Evolutionary conservation across 2,888 invertebrate genomes (phyloP).

Genomic region (Parapristionchus giblindavisi): DNA sequence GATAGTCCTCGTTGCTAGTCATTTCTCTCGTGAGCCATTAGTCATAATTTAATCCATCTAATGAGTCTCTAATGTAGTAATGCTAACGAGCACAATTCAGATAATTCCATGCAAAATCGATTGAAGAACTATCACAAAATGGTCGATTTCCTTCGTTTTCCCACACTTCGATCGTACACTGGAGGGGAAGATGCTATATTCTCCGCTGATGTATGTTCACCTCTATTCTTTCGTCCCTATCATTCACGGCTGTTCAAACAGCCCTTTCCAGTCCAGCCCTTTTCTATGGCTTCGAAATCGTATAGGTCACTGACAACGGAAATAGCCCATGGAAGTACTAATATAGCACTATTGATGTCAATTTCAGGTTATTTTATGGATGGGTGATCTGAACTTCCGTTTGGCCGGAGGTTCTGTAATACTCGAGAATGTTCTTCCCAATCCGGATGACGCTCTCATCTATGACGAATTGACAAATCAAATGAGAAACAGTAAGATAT

Average conservation of each 20-base stretch:
- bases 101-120: constrained; percentile 58
- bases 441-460: constrained; percentile 26
- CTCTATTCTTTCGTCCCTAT: too few species aligned
- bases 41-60: background rate
- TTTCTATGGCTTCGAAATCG: too few species aligned
- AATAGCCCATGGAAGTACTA: background rate
- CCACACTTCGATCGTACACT: constrained; percentile 43
- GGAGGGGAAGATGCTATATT: constrained; percentile 47
- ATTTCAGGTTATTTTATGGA: constrained; percentile 59
- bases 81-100: constrained; percentile 45
- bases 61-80: background rate
- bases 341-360: background rate
- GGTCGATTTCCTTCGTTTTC: constrained; percentile 46
- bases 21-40: constrained; percentile 83
- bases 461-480: constrained; percentile 36
- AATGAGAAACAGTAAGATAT: constrained; percentile 4
- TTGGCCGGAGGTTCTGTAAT: constrained; percentile 37
- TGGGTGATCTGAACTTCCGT: constrained; percentile 67
- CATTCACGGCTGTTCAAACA: too few species aligned
- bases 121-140: constrained; percentile 63
- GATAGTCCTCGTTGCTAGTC: constrained; percentile 92
- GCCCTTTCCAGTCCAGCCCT: too few species aligned
- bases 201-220: constrained; percentile 51
- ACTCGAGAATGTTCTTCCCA: constrained; percentile 19
- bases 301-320: too few species aligned